Evolutionary conservation across 2,797 vertebrate species (phyloP), one percentile per base, ranked within the genome.

Genomic region (Anomalospiza imberbis): DNA sequence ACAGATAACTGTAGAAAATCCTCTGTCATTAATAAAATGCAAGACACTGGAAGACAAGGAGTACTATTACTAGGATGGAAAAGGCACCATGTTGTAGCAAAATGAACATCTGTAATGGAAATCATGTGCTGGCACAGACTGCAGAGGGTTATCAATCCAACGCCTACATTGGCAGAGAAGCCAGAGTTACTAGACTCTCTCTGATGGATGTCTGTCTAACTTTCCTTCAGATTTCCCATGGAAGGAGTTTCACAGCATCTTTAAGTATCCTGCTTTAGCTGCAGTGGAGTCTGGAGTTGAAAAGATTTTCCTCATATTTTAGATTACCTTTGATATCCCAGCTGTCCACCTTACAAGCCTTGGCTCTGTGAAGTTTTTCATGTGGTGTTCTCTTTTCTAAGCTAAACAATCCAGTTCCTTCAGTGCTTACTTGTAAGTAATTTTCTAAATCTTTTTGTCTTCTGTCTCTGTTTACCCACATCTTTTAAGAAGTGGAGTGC

Each of bases 181-280:
- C 34, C 53, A 89, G 73, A 91, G 51, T 82, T 91, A 70, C 55
- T 68, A 66, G 80, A 75, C 28, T 65, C 22, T 76, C 57, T 92
- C 88, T 88, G 79, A 85, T 0, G 3, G 66, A 58, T 90, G 32
- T 75, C 88, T 91, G 75, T 89, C 82, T 89, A 88, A 86, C 89
- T 92, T 93, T 81, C 60, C 76, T 90, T 90, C 85, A 78, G 51
- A 78, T 84, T 94, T 94, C 66, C 82, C 74, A 34, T 58, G 85
- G 82, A 91, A 94, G 44, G 88, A 91, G 77, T 94, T 94, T 95
- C 88, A 88, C 55, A 89, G 76, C 70, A 73, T 96, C 76, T 88
- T 78, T 75, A 91, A 84, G 55, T 88, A 75, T 81, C 66, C 58
- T 75, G 68, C 74, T 90, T 15, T 85, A 95, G 83, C 78, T 92